Evolutionary conservation across 1,140 invertebrate species (phyloP).

Genomic region (Myzus persicae): DNA sequence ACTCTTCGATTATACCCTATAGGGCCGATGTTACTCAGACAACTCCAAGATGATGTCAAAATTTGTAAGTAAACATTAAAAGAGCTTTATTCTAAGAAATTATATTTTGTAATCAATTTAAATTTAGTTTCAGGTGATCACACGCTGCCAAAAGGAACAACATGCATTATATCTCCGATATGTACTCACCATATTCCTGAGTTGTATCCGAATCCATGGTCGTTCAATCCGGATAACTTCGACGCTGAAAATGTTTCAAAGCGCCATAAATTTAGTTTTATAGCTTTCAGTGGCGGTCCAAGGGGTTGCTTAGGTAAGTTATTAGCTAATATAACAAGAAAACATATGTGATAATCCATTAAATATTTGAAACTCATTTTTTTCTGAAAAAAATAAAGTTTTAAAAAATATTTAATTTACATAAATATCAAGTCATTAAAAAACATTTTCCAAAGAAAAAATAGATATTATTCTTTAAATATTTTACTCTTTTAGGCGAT

Average conservation of each 20-base stretch:
- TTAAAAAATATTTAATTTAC: too few relatives aligned
- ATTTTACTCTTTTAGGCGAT: too few relatives aligned
- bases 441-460: neutral
- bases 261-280: slow-evolving; percentile 63
- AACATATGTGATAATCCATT: neutral
- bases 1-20: slow-evolving; percentile 65
- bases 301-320: slow-evolving; percentile 67
- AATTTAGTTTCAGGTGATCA: slow-evolving; percentile 35
- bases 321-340: neutral
- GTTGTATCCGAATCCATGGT: slow-evolving; percentile 68
- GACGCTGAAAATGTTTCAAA: slow-evolving; percentile 65
- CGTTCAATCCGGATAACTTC: slow-evolving; percentile 70
- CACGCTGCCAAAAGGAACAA: slow-evolving; percentile 71
- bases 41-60: slow-evolving; percentile 67
- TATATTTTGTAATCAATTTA: neutral
- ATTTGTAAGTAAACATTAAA: slow-evolving; percentile 61
- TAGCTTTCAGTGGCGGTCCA: slow-evolving; percentile 68
- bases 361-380: too few relatives aligned
- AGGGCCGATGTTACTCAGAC: slow-evolving; percentile 70
- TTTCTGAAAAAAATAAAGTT: too few relatives aligned
- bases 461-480: too few relatives aligned
- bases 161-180: slow-evolving; percentile 74
- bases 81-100: neutral
- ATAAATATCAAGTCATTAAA: neutral
- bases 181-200: slow-evolving; percentile 67